Conservation (phyloP, 2,113 vertebrate genomes). For the Periophthalmodon schlosseri region DNA sequence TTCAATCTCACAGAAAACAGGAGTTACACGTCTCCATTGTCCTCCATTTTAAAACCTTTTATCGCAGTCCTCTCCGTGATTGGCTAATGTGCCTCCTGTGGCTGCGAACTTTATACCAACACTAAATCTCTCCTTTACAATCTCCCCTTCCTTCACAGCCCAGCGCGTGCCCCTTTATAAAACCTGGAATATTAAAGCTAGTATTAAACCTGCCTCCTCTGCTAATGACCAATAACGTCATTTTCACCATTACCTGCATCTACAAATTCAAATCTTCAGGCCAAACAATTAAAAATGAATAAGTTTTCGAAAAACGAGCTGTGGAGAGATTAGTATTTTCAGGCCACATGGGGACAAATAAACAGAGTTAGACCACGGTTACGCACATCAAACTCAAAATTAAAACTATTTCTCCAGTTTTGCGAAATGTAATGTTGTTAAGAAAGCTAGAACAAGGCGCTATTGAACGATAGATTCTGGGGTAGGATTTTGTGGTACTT, state of each 20-base stretch:
- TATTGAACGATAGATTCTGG: neutral
- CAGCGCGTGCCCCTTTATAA: neutral
- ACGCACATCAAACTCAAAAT: neutral
- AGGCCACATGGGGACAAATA: neutral
- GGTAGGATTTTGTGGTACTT: neutral
- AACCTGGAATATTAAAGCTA: neutral
- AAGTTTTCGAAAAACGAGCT: neutral
- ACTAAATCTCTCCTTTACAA: neutral
- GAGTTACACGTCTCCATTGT: neutral
- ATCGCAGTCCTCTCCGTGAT: neutral
- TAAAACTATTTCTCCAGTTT: neutral
- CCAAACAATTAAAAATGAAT: constrained; percentile 4
- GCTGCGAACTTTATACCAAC: neutral
- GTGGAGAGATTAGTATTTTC: neutral
- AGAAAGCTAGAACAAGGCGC: neutral
- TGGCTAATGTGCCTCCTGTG: neutral
- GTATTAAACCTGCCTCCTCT: neutral
- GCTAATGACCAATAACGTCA: neutral
- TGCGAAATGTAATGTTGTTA: neutral
- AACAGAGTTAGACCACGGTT: neutral
- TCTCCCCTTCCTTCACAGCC: neutral
- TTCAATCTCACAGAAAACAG: neutral
- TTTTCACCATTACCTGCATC: neutral
- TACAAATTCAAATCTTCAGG: constrained; percentile 7
- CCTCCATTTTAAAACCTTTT: neutral